Evolutionary conservation across 2,113 vertebrate genomes (phyloP), one percentile per base, ranked within the genome.

Genomic region (Donacobius atricapilla): DNA sequence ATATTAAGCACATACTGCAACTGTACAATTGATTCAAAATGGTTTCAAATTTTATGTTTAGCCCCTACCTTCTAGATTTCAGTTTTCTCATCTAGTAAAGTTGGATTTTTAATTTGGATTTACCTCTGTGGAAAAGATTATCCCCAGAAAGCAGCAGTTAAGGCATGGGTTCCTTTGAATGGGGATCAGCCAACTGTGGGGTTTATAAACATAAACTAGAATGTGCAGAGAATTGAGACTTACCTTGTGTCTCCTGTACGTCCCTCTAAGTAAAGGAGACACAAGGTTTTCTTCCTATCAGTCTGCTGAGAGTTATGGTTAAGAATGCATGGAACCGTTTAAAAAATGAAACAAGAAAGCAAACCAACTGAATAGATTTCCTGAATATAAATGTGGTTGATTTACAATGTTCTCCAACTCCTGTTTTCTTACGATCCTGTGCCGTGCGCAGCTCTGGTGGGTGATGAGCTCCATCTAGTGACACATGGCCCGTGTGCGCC

Each of bases 401-500:
- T 93, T 82, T 90, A 27, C 54, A 11, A 15, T 51, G 47, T 54
- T 91, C 35, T 77, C 39, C 30, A 73, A 0, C 22, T 28, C 35
- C 57, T 27, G 24, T 40, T 28, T 79, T 56, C 4, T 60, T 35
- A 3, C 1, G 61, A 25, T 1, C 14, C 35, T 4, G 56, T 20
- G 17, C 19, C 2, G 3, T 44, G 30, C 10, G 39, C 19, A 5
- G 56, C 68, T 92, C 69, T 30, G 24, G 58, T 50, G 19, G 89
- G 66, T 54, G 47, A 39, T 21, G 96, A 94, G 96, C 97, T 90
- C 97, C 97, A 94, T 83, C 97, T 97, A 96, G 96, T 80, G 96
- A 64, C 72, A 17, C 48, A 1, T 30, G 3, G 3, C 28, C 33
- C 2, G 4, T 4, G 18, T 27, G 51, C 0, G 0, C 54, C 3